phyloP scores from a whole-genome alignment of 2,797 vertebrate genomes.

The Coilia nasus region DNA sequence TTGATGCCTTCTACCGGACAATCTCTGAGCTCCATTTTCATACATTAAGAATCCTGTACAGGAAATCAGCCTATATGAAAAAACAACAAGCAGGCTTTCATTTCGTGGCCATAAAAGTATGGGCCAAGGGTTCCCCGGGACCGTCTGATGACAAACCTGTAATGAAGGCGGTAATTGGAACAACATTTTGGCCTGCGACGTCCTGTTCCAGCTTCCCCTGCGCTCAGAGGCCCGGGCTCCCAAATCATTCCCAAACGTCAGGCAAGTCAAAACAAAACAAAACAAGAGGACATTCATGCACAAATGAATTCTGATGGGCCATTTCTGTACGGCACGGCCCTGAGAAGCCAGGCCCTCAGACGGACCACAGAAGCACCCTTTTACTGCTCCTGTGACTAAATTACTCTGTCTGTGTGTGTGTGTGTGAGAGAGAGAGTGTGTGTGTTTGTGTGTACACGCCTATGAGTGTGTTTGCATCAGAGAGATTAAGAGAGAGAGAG shows the following conservation, averaged over 20 bases:
- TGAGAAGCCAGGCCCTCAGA: neutral
- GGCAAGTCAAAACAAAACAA: slow-evolving; percentile 76
- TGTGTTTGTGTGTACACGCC: neutral
- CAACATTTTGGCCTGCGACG: slow-evolving; percentile 73
- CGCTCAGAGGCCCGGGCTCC: slow-evolving; percentile 67
- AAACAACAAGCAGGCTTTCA: slow-evolving; percentile 63
- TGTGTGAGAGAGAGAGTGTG: neutral
- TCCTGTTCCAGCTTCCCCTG: slow-evolving; percentile 68
- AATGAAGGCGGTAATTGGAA: slow-evolving; percentile 80
- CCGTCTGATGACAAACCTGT: slow-evolving; percentile 71
- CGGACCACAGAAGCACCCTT: neutral
- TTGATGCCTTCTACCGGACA: slow-evolving; percentile 57
- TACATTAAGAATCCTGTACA: slow-evolving; percentile 54
- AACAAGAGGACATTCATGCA: slow-evolving; percentile 66
- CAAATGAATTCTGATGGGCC: slow-evolving; percentile 74
- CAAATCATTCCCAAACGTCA: slow-evolving; percentile 80
- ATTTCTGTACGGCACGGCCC: slow-evolving; percentile 53
- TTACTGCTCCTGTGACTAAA: neutral
- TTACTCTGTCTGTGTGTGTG: neutral
- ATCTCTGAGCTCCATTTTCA: slow-evolving; percentile 50
- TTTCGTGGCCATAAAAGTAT: slow-evolving; percentile 72
- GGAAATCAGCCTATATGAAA: slow-evolving; percentile 64
- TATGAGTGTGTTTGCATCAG: neutral
- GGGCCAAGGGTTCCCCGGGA: slow-evolving; percentile 59
- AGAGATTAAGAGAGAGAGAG: too few relatives aligned